phyloP scores from a whole-genome alignment of 2,888 invertebrate genomes.

The Ametastegia equiseti region DNA sequence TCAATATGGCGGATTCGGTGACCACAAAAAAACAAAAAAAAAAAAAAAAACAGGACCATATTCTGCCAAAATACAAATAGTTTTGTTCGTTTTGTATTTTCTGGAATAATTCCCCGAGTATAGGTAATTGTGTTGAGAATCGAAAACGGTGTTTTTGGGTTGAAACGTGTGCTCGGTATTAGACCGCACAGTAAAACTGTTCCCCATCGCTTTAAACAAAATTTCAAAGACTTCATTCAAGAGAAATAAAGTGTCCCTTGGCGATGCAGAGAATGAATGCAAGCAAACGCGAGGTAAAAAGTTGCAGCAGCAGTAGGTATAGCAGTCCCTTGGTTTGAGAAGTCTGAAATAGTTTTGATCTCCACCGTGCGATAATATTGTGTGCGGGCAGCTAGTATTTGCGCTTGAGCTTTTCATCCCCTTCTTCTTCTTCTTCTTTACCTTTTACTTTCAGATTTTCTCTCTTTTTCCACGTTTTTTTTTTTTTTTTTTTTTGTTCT shows the following conservation, averaged over 20 bases:
- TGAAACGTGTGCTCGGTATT: background rate
- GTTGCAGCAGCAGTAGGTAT: too few relatives aligned
- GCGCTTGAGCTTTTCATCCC: conserved; percentile 18
- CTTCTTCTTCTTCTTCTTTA: background rate
- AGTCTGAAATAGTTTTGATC: conserved; percentile 58
- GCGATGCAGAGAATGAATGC: background rate
- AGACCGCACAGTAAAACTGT: background rate
- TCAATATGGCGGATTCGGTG: background rate
- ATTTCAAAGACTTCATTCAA: background rate
- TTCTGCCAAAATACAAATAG: too few relatives aligned
- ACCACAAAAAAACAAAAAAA: background rate
- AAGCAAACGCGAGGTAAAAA: too few relatives aligned
- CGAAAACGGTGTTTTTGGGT: background rate
- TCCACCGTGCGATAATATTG: conserved; percentile 69
- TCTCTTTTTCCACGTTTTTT: background rate
- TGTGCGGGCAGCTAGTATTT: conserved; percentile 56
- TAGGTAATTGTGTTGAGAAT: background rate
- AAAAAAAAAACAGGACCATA: too few relatives aligned
- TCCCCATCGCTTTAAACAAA: background rate
- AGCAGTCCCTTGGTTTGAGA: background rate
- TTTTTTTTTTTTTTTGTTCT: background rate
- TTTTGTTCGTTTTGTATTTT: too few relatives aligned
- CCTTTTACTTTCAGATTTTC: background rate
- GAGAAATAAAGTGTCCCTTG: background rate
- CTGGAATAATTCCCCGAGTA: too few relatives aligned